These are phyloP conservation scores for Drosophila mercatorum DNA, from an alignment of 2,888 invertebrate species.

Conservation along the genomic window DNA sequence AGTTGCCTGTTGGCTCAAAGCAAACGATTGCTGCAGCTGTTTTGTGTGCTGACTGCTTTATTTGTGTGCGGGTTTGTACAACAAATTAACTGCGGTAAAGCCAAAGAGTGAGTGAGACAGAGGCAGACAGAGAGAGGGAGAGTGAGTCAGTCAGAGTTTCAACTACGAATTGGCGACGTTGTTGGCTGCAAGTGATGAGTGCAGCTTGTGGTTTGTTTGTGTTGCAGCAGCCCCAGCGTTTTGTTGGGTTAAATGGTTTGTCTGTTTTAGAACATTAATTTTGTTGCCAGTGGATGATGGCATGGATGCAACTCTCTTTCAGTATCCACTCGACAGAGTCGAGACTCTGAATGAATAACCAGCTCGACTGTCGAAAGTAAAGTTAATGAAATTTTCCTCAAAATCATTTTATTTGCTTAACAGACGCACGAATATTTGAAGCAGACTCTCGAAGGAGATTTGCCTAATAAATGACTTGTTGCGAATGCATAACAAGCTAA, in stretches of 20 bases:
- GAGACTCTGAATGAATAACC: slow-evolving; percentile 10
- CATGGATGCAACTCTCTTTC: slow-evolving; percentile 26
- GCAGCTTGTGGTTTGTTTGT: slow-evolving; percentile 61
- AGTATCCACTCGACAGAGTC: background rate
- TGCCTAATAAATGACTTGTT: background rate
- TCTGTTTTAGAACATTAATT: slow-evolving; percentile 77
- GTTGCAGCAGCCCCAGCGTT: slow-evolving; percentile 24
- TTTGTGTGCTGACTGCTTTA: slow-evolving; percentile 64
- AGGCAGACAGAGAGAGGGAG: background rate
- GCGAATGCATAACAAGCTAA: background rate
- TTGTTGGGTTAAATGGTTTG: slow-evolving; percentile 72
- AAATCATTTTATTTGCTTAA: slow-evolving; percentile 24
- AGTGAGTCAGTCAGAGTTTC: background rate
- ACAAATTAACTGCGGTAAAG: slow-evolving; percentile 73
- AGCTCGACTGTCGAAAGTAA: slow-evolving; percentile 8
- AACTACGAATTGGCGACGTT: slow-evolving; percentile 41
- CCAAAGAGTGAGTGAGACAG: background rate
- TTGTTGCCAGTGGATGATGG: slow-evolving; percentile 43
- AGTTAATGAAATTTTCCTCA: slow-evolving; percentile 28
- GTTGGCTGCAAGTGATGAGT: slow-evolving; percentile 71
- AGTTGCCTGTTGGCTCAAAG: slow-evolving; percentile 74
- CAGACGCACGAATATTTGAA: background rate
- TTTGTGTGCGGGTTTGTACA: slow-evolving; percentile 75
- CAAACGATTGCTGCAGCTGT: slow-evolving; percentile 67
- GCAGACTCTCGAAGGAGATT: background rate